These are phyloP conservation scores for Scortum barcoo DNA, from an alignment of 2,113 vertebrate genomes.

Conservation along the genomic window DNA sequence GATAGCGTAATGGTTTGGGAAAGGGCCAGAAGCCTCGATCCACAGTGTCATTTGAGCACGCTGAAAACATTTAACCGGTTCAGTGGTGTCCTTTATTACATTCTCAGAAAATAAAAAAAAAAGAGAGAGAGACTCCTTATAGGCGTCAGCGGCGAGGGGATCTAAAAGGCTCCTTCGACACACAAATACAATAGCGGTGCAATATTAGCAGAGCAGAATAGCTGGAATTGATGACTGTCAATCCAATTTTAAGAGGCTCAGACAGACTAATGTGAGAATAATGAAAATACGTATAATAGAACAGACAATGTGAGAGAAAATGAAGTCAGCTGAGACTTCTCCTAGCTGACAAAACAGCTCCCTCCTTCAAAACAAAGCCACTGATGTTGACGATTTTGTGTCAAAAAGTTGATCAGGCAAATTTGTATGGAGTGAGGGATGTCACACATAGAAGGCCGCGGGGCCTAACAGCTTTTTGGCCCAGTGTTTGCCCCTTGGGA, in stretches of 20 bases:
- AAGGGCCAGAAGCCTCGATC: conserved; percentile 59
- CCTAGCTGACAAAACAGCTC: neutral
- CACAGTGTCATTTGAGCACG: conserved; percentile 26
- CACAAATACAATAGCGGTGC: conserved; percentile 13
- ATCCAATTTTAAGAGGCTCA: conserved; percentile 36
- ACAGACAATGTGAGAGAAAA: conserved; percentile 20
- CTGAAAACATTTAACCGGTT: conserved; percentile 62
- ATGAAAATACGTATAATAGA: conserved; percentile 30
- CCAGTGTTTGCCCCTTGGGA: conserved; percentile 58
- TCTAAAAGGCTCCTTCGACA: conserved; percentile 25
- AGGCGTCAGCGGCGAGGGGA: conserved; percentile 11
- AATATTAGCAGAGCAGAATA: conserved; percentile 31
- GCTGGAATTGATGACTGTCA: conserved; percentile 33
- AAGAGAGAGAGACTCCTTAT: conserved; percentile 21
- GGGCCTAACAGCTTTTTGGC: conserved; percentile 62
- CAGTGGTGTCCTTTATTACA: conserved; percentile 63
- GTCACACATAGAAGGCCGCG: conserved; percentile 51
- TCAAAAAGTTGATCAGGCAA: conserved; percentile 6
- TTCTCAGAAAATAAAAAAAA: conserved; percentile 52
- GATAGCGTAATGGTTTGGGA: conserved; percentile 57
- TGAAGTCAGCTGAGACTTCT: neutral
- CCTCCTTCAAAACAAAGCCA: neutral
- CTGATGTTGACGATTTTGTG: neutral
- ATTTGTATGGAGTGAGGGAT: conserved; percentile 62
- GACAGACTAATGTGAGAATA: conserved; percentile 26